Conservation (phyloP, 2,888 invertebrate species). For the Drosophila recens region DNA sequence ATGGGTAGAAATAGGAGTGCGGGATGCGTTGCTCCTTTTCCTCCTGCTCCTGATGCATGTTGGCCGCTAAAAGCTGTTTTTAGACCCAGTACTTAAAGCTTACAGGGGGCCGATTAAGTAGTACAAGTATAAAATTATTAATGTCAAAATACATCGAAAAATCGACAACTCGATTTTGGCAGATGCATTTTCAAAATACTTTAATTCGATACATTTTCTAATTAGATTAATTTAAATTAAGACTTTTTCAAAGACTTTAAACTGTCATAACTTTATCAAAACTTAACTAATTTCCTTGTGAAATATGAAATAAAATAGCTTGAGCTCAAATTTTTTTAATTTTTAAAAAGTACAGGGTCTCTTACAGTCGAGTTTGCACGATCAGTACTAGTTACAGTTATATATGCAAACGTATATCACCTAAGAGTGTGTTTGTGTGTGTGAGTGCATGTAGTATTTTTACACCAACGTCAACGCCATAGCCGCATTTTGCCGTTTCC, state of each 20-base stretch:
- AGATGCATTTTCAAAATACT: too few relatives aligned
- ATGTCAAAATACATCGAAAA: too few relatives aligned
- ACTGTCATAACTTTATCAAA: too few relatives aligned
- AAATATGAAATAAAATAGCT: too few relatives aligned
- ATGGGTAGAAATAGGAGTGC: neutral
- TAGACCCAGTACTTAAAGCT: constrained; percentile 10
- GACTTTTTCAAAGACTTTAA: too few relatives aligned
- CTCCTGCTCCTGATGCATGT: constrained; percentile 44
- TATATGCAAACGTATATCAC: constrained; percentile 8
- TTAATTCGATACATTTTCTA: too few relatives aligned
- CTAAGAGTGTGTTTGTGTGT: constrained; percentile 18
- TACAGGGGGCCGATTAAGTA: neutral
- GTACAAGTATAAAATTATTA: too few relatives aligned
- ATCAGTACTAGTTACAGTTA: constrained; percentile 48
- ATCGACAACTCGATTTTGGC: too few relatives aligned
- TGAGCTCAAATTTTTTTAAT: too few relatives aligned
- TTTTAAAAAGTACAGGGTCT: neutral
- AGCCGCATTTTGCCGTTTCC: constrained; percentile 78
- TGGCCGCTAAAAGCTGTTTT: constrained; percentile 81
- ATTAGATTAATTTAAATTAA: too few relatives aligned
- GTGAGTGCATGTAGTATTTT: constrained; percentile 41
- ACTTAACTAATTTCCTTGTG: too few relatives aligned
- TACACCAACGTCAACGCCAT: constrained; percentile 60
- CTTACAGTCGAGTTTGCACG: neutral
- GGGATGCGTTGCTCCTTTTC: constrained; percentile 2